These are phyloP conservation scores for Frankliniella intonsa DNA, from an alignment of 2,888 invertebrate genomes.

Conservation along the genomic window DNA sequence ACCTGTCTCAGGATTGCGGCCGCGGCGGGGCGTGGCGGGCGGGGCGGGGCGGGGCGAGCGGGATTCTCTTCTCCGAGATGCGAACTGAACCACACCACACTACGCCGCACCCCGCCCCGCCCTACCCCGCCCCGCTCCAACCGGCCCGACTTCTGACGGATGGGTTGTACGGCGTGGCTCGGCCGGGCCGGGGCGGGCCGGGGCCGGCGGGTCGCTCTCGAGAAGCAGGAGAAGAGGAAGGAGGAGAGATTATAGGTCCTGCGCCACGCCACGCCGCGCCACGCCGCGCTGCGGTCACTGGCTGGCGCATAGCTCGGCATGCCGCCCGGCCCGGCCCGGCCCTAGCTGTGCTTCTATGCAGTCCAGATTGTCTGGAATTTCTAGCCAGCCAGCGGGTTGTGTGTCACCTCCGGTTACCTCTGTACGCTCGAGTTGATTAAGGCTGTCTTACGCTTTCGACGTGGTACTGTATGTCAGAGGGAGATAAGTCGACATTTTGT, in stretches of 20 bases:
- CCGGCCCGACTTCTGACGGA: not conserved
- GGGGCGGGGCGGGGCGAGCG: not conserved
- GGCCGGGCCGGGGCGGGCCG: not conserved
- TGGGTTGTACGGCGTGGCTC: not conserved
- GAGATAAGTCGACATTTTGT: no score
- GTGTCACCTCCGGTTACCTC: no score
- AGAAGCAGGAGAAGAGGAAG: not conserved
- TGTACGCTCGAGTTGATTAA: no score
- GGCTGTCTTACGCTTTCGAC: no score
- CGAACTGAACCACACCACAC: not conserved
- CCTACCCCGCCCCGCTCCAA: not conserved
- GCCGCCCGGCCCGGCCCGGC: not conserved
- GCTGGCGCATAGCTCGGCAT: not conserved
- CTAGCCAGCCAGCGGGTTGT: no score
- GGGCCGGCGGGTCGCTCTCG: not conserved
- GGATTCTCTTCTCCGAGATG: not conserved
- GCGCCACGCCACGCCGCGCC: not conserved
- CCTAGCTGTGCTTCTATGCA: no score
- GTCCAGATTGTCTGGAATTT: no score
- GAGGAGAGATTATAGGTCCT: conserved; percentile 22
- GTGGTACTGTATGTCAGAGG: no score
- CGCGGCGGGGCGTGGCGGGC: not conserved
- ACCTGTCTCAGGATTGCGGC: conserved; percentile 7
- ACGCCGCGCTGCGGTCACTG: no score
- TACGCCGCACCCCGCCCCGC: not conserved